Evolutionary conservation across 2,797 vertebrate genomes (phyloP).

Genomic region (Galagoides demidoff): DNA sequence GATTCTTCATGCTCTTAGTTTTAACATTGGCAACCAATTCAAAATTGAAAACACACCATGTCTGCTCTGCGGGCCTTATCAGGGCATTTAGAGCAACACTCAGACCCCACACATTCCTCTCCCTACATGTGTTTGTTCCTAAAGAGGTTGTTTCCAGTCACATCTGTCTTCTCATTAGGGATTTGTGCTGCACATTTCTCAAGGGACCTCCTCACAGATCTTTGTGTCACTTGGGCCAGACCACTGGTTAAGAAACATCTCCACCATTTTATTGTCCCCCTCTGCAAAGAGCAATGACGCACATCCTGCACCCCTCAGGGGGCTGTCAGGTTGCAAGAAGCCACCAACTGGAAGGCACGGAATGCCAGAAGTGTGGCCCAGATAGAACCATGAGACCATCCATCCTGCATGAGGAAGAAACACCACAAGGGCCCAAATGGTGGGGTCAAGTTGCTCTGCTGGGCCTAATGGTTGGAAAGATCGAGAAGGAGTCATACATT

Average conservation of each 20-base stretch:
- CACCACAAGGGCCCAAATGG: accelerated
- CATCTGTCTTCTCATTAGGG: neutral
- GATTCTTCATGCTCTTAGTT: neutral
- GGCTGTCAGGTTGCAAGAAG: neutral
- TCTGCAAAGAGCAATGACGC: accelerated
- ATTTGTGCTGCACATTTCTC: neutral
- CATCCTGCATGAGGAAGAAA: accelerated
- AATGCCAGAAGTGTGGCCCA: accelerated
- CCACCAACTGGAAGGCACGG: neutral
- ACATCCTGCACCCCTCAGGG: accelerated
- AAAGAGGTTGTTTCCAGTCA: neutral
- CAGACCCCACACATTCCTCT: neutral
- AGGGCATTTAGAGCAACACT: neutral
- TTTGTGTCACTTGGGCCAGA: accelerated
- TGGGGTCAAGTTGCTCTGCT: accelerated
- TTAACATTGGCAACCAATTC: neutral
- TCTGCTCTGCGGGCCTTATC: neutral
- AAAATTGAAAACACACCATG: neutral
- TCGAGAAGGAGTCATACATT: accelerated
- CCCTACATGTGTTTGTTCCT: neutral
- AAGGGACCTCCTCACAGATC: neutral
- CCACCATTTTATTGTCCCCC: accelerated
- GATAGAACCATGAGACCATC: accelerated
- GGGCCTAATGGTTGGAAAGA: too few species aligned
- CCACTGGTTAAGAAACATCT: neutral